phyloP scores from a whole-genome alignment of 2,888 invertebrate genomes.

The Cetonia aurata region DNA sequence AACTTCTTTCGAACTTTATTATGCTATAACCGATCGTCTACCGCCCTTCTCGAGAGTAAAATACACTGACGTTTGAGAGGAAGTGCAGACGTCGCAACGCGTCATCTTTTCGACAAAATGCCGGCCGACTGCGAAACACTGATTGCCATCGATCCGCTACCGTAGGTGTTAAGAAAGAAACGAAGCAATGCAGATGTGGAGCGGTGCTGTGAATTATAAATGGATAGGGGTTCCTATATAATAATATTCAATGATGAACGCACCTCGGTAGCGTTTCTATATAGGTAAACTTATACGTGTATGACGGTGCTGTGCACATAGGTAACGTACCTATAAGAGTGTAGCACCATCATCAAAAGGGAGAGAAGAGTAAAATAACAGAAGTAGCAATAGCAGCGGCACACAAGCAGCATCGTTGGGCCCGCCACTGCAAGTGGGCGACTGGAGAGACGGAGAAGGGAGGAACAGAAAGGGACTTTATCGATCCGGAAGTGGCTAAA shows the following conservation, averaged over 20 bases:
- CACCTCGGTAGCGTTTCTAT: neutral
- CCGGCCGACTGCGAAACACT: constrained; percentile 38
- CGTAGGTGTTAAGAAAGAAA: constrained; percentile 37
- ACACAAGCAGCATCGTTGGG: constrained; percentile 37
- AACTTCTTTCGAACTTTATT: constrained; percentile 11
- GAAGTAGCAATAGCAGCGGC: constrained; percentile 21
- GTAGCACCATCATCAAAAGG: constrained; percentile 3
- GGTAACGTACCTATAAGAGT: constrained; percentile 9
- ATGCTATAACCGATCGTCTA: constrained; percentile 5
- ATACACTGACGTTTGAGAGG: constrained; percentile 20
- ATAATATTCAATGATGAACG: constrained; percentile 30
- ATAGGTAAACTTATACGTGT: neutral
- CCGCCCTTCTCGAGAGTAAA: constrained; percentile 4
- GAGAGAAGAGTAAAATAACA: constrained; percentile 33
- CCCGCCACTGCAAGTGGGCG: constrained; percentile 50
- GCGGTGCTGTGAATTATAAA: constrained; percentile 29
- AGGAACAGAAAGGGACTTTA: constrained; percentile 45
- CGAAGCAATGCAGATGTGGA: neutral
- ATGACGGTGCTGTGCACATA: constrained; percentile 3
- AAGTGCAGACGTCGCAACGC: constrained; percentile 35
- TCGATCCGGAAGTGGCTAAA: constrained; percentile 52
- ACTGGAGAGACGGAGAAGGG: constrained; percentile 46
- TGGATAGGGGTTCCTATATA: constrained; percentile 10
- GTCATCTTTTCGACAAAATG: constrained; percentile 39
- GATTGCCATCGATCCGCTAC: constrained; percentile 38